Evolutionary conservation across 1,140 invertebrate genomes (phyloP).

Genomic region (Brachionus sp.): DNA sequence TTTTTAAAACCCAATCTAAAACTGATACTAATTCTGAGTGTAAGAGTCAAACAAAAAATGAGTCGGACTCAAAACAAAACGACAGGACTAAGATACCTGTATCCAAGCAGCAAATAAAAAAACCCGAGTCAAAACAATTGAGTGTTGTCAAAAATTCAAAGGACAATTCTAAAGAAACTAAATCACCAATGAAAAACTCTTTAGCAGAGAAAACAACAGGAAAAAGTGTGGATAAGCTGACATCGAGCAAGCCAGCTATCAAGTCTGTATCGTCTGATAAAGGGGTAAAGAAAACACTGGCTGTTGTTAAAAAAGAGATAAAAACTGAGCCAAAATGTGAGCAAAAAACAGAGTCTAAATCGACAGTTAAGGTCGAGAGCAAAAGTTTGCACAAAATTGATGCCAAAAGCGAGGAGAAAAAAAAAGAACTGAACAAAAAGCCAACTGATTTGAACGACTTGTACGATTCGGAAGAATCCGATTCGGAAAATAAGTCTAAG

Average conservation of each 20-base stretch:
- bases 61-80: background rate
- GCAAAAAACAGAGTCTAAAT: background rate
- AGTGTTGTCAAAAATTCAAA: background rate
- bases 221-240: background rate
- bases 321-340: background rate
- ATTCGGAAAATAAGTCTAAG: background rate
- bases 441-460: slow-evolving; percentile 17
- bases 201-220: background rate
- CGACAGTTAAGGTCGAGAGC: background rate
- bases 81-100: background rate
- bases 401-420: background rate
- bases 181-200: background rate
- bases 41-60: background rate
- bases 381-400: background rate
- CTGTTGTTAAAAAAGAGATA: background rate
- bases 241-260: background rate
- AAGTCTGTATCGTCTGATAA: background rate
- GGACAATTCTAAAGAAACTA: background rate
- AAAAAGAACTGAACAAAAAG: background rate
- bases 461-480: slow-evolving; percentile 34
- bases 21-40: background rate
- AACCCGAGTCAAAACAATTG: background rate
- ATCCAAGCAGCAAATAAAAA: background rate
- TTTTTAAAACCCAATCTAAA: background rate
- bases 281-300: background rate